Base-by-base conservation (phyloP, 1,140 invertebrate genomes). In the Cydia splendana region DNA sequence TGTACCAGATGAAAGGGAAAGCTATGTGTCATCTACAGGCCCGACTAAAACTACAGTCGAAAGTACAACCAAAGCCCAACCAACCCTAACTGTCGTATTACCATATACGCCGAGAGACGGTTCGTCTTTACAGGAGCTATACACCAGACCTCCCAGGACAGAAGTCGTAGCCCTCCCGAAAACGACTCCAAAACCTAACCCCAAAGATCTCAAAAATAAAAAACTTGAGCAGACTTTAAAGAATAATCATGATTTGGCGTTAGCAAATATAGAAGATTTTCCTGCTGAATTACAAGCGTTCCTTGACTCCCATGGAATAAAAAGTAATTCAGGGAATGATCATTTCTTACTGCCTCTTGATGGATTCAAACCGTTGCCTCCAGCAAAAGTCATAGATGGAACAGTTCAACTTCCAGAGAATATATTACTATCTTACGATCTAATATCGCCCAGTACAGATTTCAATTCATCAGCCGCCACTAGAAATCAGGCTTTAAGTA, bases 61-160 rank as follows among this genome's bases (percentile, higher is more conserved):
- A 84, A 81, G 77, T 30, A 89, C 87, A n/a, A 90, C 90, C 15
- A 91, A 88, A 77, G 82, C 75, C 53, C 84, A 83, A 65, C 83
- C 83, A 28, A 87, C 84, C 10, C 79, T 93, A 73, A 88, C 86
- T 76, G 90, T 93, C 5, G 91, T 93, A 38, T 80, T 93, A 24
- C 90, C 91, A 5, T 93, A 93, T 67, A 92, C 90, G 18, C 91
- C 90, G 53, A 80, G 90, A 34, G 91, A 93, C 83, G 91, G 90
- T 7, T 88, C 90, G 7, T 91, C 91, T 20, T 82, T 93, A 75
- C 90, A 93, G 83, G 91, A 93, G 82, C 75, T 93, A 2, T 93
- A 92, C 69, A 93, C 90, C n/a, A 83, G 83, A 75, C 88, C 90
- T 79, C 91, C 91, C 5, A 78, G 88, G 76, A 79, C 89, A 13